Conservation (phyloP, 2,888 invertebrate genomes). For the Lasioglossum malachurum region DNA sequence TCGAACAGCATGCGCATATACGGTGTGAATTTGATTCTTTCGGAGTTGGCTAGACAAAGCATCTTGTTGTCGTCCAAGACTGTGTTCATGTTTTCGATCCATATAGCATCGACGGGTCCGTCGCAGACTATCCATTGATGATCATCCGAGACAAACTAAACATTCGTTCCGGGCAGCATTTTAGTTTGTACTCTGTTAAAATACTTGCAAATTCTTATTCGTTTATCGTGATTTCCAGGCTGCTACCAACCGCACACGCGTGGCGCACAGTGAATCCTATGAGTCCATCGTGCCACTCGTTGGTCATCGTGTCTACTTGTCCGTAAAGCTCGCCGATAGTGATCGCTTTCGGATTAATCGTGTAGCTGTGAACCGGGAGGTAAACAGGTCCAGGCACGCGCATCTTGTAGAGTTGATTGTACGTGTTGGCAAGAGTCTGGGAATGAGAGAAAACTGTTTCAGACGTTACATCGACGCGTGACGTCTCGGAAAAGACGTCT, state of each 20-base stretch:
- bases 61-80: constrained; percentile 97
- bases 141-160: constrained; percentile 87
- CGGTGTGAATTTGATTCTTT: constrained; percentile 94
- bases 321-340: constrained; percentile 95
- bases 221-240: neutral
- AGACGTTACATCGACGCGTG: too few relatives aligned
- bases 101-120: constrained; percentile 96
- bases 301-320: constrained; percentile 92
- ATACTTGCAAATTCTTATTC: neutral
- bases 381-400: constrained; percentile 87
- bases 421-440: constrained; percentile 90
- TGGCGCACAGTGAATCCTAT: constrained; percentile 89
- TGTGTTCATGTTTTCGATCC: constrained; percentile 98
- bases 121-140: constrained; percentile 97
- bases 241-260: constrained; percentile 86
- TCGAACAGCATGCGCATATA: constrained; percentile 96
- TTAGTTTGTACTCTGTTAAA: neutral
- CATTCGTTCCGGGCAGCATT: neutral
- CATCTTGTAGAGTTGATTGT: constrained; percentile 88
- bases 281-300: constrained; percentile 97
- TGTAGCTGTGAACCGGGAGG: constrained; percentile 91
- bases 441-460: constrained; percentile 4
- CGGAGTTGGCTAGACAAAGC: constrained; percentile 96
- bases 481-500: neutral
- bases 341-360: constrained; percentile 95